phyloP scores from a whole-genome alignment of 92 coral and sea anemone genomes.

The Blastomussa wellsi region DNA sequence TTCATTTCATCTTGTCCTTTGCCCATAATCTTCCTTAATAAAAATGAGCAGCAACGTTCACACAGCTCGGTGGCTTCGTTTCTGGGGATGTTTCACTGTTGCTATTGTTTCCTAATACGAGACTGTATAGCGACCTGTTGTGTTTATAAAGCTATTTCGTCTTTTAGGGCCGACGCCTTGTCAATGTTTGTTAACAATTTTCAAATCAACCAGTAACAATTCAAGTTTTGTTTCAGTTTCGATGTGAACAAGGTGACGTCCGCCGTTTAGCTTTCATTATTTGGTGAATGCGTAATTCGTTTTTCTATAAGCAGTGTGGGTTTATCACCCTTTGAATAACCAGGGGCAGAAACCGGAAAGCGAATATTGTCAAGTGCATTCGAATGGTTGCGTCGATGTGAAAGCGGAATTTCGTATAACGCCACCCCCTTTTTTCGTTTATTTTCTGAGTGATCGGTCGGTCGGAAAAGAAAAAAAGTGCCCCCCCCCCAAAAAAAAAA shows the following conservation, averaged over 20 bases:
- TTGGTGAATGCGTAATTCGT: no score
- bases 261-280: background rate
- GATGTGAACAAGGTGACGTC: background rate
- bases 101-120: background rate
- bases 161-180: background rate
- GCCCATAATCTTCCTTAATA: conserved; percentile 3
- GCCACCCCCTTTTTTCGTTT: no score
- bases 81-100: background rate
- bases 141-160: conserved; percentile 8
- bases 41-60: background rate
- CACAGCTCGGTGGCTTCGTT: background rate
- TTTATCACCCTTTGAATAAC: background rate
- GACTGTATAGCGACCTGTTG: conserved; percentile 24
- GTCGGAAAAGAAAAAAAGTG: no score
- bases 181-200: conserved; percentile 22
- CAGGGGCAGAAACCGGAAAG: no score
- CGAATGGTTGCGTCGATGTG: no score
- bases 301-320: background rate
- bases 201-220: background rate
- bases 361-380: no score
- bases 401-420: no score
- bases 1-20: background rate
- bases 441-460: no score
- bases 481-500: no score
- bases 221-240: background rate